Base-by-base conservation (phyloP, 2,113 vertebrate species). In the Spilogale gracilis region DNA sequence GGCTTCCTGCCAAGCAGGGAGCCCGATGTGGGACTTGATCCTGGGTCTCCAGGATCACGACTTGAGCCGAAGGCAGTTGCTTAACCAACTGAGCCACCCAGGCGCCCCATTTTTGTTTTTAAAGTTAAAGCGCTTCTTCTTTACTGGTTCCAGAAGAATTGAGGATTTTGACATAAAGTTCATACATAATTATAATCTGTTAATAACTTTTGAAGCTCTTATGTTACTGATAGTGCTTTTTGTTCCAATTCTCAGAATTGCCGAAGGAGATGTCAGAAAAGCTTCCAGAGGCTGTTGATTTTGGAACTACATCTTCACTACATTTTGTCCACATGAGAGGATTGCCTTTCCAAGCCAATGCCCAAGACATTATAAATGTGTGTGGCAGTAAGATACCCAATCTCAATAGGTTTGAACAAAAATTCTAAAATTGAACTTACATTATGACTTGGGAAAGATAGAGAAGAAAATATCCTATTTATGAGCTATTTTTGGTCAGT, bases 301-400 rank as follows among this genome's bases (percentile, higher is more conserved):
- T 98, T 9, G 91, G 80, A 76, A 2, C 85, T 88, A 69, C 92
- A 0, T 32, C 97, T 9, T 88, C 93, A 0, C 63, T 71, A 9
- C 99, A 99, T 92, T 98, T 98, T 91, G 97, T 99, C 91, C 99
- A 99, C 74, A 82, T 99, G 99, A 98, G 99, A 95, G 99, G 99
- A 14, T 98, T 99, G 82, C 99, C 99, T 38, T 99, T 99, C 93
- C 98, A 99, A 60, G 98, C 97, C 14, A 99, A 98, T 2, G 99
- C 98, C 85, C 99, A 99, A 73, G 99, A 99, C 89, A 97, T 99
- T n/a, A 98, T 99, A 71, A 98, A 99, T 30, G 99, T 99, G 95
- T 98, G 98, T 98, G 89, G 89, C 71, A 43, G 86, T n/a, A 90
- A 85, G 91, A 60, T 71, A n/a, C 2, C 79, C 11, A 90, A 0